Percentiles rank a stretch among this genome's conserved stretches.
Evolutionary conservation across 2,113 vertebrate genomes (phyloP).

Genomic region (Thinocorus orbignyianus): DNA sequence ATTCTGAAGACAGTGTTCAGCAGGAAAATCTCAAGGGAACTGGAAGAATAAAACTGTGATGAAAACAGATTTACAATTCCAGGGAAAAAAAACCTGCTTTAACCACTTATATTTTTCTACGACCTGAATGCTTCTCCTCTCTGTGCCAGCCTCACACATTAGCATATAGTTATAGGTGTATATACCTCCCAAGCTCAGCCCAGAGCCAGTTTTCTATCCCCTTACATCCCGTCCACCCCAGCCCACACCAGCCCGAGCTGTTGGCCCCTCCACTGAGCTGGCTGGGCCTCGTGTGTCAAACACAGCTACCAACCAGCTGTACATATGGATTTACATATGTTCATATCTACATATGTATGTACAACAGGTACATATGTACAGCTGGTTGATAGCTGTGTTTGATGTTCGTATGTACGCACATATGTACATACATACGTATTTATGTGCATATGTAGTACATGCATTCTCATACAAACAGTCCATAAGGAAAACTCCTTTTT

Average conservation of each 20-base stretch:
- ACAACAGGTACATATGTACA: too few species aligned
- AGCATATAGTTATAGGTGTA: not conserved
- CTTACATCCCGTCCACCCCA: not conserved
- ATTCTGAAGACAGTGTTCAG: not conserved
- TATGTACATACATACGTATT: too few species aligned
- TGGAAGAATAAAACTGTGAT: not conserved
- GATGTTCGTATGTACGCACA: too few species aligned
- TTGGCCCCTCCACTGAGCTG: not conserved
- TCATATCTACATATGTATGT: too few species aligned
- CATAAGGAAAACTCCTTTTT: not conserved
- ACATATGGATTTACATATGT: too few species aligned
- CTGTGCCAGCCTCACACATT: not conserved
- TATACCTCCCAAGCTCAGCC: not conserved
- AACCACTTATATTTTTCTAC: not conserved
- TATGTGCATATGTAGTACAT: too few species aligned
- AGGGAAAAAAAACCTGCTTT: not conserved
- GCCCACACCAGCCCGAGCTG: fast-evolving
- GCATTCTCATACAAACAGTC: fast-evolving
- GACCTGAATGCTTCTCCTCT: not conserved
- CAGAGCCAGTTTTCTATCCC: not conserved
- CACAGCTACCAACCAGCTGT: not conserved
- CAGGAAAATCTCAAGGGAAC: not conserved
- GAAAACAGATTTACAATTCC: not conserved
- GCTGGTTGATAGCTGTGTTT: too few species aligned
- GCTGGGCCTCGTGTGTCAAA: not conserved